These are phyloP conservation scores for Serripes groenlandicus DNA, from an alignment of 2,888 invertebrate species.

Conservation along the genomic window DNA sequence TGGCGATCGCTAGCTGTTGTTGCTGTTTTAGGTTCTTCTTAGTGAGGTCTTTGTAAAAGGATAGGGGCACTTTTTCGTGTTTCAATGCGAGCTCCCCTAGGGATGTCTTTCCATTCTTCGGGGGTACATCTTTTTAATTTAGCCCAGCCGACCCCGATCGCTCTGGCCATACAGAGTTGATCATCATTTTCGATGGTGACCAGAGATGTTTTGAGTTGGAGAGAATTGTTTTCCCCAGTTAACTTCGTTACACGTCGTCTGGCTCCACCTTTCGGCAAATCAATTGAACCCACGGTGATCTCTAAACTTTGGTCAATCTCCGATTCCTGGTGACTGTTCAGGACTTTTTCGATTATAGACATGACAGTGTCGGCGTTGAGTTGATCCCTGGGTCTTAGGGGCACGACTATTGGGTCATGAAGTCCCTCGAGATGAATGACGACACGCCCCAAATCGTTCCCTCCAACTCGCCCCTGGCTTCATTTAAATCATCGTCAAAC, in stretches of 20 bases:
- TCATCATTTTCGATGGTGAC: constrained; percentile 50
- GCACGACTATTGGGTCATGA: constrained; percentile 52
- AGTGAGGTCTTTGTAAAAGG: constrained; percentile 27
- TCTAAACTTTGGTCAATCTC: constrained; percentile 43
- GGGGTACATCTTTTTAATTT: constrained; percentile 35
- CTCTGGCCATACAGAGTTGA: constrained; percentile 44
- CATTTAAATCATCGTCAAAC: constrained; percentile 26
- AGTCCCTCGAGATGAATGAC: constrained; percentile 40
- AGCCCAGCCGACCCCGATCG: constrained; percentile 34
- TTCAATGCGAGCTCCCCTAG: constrained; percentile 21
- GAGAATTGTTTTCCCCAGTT: constrained; percentile 32
- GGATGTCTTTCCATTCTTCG: constrained; percentile 37
- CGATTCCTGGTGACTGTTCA: constrained; percentile 58
- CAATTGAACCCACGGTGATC: constrained; percentile 29
- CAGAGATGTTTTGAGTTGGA: constrained; percentile 35
- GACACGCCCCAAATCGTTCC: constrained; percentile 36
- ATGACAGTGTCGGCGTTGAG: constrained; percentile 24
- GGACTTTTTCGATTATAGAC: constrained; percentile 45
- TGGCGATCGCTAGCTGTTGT: constrained; percentile 34
- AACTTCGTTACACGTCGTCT: constrained; percentile 37
- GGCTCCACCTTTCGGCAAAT: constrained; percentile 45
- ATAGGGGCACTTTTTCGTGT: constrained; percentile 33
- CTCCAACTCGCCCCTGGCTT: constrained; percentile 13
- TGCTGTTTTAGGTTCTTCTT: constrained; percentile 25
- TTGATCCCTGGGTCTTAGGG: constrained; percentile 52